These are phyloP conservation scores for Eumacrocentrus americanus DNA, from an alignment of 2,888 invertebrate species.

Conservation along the genomic window DNA sequence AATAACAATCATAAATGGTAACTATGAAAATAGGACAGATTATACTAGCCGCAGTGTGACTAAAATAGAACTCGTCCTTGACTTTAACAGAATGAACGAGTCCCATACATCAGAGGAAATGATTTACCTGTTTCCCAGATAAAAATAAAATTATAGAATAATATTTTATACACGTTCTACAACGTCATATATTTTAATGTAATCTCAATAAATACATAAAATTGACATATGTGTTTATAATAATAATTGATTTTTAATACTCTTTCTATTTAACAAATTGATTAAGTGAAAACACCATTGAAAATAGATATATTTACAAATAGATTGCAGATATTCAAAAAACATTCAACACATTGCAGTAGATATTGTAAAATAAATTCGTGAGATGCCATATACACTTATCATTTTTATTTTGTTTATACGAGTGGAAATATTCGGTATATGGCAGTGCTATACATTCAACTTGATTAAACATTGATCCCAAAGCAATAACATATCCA, in stretches of 20 bases:
- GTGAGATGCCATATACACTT: not conserved
- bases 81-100: not conserved
- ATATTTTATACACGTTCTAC: too few relatives aligned
- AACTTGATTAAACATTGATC: not conserved
- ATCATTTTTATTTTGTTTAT: not conserved
- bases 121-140: too few relatives aligned
- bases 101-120: too few relatives aligned
- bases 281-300: slow-evolving; percentile 2
- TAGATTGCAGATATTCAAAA: not conserved
- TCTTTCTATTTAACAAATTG: not conserved
- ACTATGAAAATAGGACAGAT: not conserved
- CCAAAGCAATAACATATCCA: not conserved
- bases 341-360: not conserved
- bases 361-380: not conserved
- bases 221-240: too few relatives aligned
- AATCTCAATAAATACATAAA: too few relatives aligned
- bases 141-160: too few relatives aligned
- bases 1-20: slow-evolving; percentile 15
- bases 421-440: not conserved
- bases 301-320: slow-evolving; percentile 13
- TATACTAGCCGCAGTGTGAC: not conserved
- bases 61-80: not conserved
- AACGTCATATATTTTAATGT: too few relatives aligned
- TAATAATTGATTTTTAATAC: slow-evolving; percentile 2
- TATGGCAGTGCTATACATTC: not conserved